Conservation (phyloP, 2,113 vertebrate species). For the Natator depressus region DNA sequence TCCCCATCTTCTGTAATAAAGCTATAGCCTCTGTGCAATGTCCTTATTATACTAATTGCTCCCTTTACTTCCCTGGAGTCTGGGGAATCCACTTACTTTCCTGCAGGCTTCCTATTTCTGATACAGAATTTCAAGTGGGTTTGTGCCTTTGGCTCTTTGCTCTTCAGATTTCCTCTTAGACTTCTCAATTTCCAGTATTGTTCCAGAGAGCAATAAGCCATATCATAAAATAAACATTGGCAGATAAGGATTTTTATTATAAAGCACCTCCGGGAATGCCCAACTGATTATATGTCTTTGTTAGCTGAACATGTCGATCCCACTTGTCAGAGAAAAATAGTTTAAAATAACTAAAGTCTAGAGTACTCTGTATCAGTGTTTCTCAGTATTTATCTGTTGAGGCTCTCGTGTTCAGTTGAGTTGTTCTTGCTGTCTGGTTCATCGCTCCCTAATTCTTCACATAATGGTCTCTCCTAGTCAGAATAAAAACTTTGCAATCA, state of each 20-base stretch:
- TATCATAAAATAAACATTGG: fast-evolving
- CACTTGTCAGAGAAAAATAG: background rate
- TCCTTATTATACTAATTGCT: no score
- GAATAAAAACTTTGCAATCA: background rate
- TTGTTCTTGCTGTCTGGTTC: fast-evolving
- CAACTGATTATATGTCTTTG: background rate
- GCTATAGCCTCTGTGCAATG: background rate
- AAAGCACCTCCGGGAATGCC: background rate
- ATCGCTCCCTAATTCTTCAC: background rate
- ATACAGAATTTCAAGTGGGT: background rate
- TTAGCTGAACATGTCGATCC: background rate
- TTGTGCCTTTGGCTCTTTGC: background rate
- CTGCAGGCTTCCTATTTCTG: background rate
- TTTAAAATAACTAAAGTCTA: background rate
- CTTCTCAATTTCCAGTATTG: background rate
- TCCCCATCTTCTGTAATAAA: background rate
- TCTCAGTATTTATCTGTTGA: background rate
- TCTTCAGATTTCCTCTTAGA: background rate
- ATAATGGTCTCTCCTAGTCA: background rate
- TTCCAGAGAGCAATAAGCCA: background rate
- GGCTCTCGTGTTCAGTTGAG: background rate
- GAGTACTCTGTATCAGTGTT: background rate
- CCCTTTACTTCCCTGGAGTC: background rate
- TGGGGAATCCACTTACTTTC: background rate
- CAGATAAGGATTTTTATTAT: background rate